Evolutionary conservation across 2,888 invertebrate species (phyloP).

Genomic region (Andrena camellia): DNA sequence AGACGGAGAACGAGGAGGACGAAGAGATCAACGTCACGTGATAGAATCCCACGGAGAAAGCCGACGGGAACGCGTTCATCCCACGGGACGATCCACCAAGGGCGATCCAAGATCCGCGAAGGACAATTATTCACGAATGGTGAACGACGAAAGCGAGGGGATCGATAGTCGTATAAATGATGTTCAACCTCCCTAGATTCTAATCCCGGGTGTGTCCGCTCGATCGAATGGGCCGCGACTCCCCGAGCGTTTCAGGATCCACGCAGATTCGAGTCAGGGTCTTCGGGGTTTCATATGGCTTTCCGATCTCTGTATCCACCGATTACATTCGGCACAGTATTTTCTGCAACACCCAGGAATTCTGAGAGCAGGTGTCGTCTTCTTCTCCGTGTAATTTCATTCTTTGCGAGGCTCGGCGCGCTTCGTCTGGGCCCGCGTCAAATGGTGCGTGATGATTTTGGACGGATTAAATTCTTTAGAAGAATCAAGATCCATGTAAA

Average conservation of each 20-base stretch:
- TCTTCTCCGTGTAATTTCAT: slow-evolving; percentile 16
- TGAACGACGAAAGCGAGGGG: background rate
- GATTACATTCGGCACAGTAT: background rate
- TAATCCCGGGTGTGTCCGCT: slow-evolving; percentile 16
- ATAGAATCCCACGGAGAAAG: slow-evolving; percentile 84
- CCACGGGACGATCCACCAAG: background rate
- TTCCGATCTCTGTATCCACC: slow-evolving; percentile 18
- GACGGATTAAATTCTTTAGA: too few species aligned
- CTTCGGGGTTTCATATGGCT: background rate
- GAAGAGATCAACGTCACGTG: slow-evolving; percentile 96
- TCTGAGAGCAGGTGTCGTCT: background rate
- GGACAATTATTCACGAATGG: slow-evolving; percentile 5
- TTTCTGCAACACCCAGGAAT: background rate
- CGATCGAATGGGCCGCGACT: slow-evolving; percentile 9
- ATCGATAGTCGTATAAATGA: slow-evolving; percentile 14
- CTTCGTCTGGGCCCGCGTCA: background rate
- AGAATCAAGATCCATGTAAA: too few species aligned
- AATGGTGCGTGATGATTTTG: background rate
- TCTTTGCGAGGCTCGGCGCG: background rate
- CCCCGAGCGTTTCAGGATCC: background rate
- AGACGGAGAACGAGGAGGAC: slow-evolving; percentile 87
- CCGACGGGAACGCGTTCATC: slow-evolving; percentile 20
- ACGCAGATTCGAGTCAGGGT: background rate
- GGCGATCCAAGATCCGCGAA: slow-evolving; percentile 9
- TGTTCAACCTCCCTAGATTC: slow-evolving; percentile 3